Percentiles rank a stretch among this genome's conserved stretches.
Conservation (phyloP, 2,113 vertebrate genomes). For the Hucho hucho region DNA sequence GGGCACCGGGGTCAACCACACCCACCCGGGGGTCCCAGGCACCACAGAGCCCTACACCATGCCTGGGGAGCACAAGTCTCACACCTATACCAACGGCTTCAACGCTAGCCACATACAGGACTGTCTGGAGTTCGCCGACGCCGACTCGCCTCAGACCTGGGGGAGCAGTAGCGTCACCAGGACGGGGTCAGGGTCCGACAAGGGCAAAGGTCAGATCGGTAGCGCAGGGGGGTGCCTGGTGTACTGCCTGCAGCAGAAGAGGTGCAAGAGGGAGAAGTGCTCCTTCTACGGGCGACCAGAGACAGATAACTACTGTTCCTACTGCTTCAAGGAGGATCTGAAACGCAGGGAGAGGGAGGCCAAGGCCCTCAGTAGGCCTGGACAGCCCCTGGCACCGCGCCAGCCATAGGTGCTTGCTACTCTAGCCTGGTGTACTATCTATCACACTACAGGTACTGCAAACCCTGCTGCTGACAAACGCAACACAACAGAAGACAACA, state of each 20-base stretch:
- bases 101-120: slow-evolving; percentile 82
- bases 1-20: slow-evolving; percentile 72
- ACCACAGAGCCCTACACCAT: slow-evolving; percentile 78
- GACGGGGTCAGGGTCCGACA: slow-evolving; percentile 72
- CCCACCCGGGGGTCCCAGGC: background rate
- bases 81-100: slow-evolving; percentile 93
- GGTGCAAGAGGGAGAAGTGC: slow-evolving; percentile 94
- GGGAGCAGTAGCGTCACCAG: slow-evolving; percentile 57
- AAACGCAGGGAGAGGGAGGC: slow-evolving; percentile 86
- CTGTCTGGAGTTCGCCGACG: slow-evolving; percentile 90
- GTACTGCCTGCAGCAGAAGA: slow-evolving; percentile 89
- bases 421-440: no score
- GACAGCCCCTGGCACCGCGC: slow-evolving; percentile 55
- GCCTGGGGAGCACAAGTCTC: slow-evolving; percentile 91
- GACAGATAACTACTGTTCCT: slow-evolving; percentile 96
- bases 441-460: no score
- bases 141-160: slow-evolving; percentile 80
- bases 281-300: slow-evolving; percentile 95
- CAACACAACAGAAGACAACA: background rate
- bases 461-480: no score
- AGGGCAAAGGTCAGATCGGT: slow-evolving; percentile 81
- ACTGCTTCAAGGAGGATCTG: slow-evolving; percentile 96
- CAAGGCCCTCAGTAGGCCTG: slow-evolving; percentile 79
- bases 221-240: slow-evolving; percentile 71
- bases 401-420: slow-evolving; percentile 30